These are phyloP conservation scores for Ariolimax columbianus DNA, from an alignment of 2,888 invertebrate genomes.

Conservation along the genomic window DNA sequence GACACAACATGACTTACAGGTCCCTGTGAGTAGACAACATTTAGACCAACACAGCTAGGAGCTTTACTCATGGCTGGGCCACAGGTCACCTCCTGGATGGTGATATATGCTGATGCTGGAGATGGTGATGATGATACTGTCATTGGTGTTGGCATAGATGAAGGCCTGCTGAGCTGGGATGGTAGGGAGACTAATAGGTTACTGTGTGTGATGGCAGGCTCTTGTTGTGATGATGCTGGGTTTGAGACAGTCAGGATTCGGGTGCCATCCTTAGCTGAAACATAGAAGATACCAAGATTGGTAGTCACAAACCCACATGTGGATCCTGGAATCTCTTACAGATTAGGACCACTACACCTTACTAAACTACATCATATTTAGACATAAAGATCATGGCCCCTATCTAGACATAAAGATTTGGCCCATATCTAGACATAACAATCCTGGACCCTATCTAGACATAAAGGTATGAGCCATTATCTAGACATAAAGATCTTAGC, in stretches of 20 bases:
- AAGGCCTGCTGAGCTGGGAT: slow-evolving; percentile 34
- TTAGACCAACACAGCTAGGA: background rate
- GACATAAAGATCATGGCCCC: too few relatives aligned
- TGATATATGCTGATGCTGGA: slow-evolving; percentile 27
- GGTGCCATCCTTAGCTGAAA: slow-evolving; percentile 49
- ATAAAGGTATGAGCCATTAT: too few relatives aligned
- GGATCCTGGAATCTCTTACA: too few relatives aligned
- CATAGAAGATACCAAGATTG: background rate
- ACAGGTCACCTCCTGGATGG: slow-evolving; percentile 40
- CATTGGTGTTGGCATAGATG: slow-evolving; percentile 21
- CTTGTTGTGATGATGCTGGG: slow-evolving; percentile 46
- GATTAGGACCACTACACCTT: too few relatives aligned
- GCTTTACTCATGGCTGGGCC: slow-evolving; percentile 19
- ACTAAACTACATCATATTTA: too few relatives aligned
- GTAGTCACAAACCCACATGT: too few relatives aligned
- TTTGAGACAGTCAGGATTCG: slow-evolving; percentile 46
- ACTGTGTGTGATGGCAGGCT: slow-evolving; percentile 16
- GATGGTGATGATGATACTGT: slow-evolving; percentile 17
- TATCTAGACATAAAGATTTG: too few relatives aligned
- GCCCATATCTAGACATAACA: too few relatives aligned
- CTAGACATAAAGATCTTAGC: too few relatives aligned
- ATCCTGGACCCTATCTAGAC: too few relatives aligned
- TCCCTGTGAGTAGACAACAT: slow-evolving; percentile 23
- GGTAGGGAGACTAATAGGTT: slow-evolving; percentile 41
- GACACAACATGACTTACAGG: slow-evolving; percentile 27